A percentile compares a stretch with the other conserved stretches of the same genome.
Conservation (phyloP, 2,113 vertebrate genomes). For the Typhlomys cinereus region DNA sequence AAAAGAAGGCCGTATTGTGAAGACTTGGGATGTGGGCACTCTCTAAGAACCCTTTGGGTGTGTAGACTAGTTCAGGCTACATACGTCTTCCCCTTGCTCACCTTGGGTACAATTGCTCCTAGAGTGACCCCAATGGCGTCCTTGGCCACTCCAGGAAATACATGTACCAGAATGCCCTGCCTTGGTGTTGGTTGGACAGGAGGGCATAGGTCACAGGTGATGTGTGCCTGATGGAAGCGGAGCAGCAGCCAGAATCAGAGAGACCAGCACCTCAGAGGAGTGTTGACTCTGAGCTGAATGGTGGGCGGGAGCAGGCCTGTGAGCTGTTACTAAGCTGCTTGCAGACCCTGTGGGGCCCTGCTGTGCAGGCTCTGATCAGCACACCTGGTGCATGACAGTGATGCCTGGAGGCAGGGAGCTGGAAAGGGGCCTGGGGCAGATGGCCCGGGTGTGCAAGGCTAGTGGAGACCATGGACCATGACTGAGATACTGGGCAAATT, state of each 20-base stretch:
- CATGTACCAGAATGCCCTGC: neutral
- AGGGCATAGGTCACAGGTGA: neutral
- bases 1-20: neutral
- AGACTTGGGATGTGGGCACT: rapidly evolving
- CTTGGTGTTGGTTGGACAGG: rapidly evolving
- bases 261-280: too few relatives aligned
- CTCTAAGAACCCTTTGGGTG: neutral
- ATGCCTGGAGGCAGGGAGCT: too few relatives aligned
- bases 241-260: too few relatives aligned
- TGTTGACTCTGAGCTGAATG: too few relatives aligned
- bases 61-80: too few relatives aligned
- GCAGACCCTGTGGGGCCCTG: too few relatives aligned
- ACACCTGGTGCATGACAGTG: neutral
- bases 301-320: too few relatives aligned
- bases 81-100: too few relatives aligned
- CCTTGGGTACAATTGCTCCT: rapidly evolving
- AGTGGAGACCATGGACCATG: too few relatives aligned
- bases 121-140: rapidly evolving
- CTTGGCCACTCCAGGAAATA: neutral
- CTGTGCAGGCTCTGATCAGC: neutral
- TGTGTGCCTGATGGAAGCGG: rapidly evolving
- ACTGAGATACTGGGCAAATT: rapidly evolving
- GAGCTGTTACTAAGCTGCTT: too few relatives aligned
- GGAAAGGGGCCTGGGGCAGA: too few relatives aligned
- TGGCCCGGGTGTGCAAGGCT: neutral